Evolutionary conservation across 2,888 invertebrate species (phyloP).

Genomic region (Lissonota sp.): DNA sequence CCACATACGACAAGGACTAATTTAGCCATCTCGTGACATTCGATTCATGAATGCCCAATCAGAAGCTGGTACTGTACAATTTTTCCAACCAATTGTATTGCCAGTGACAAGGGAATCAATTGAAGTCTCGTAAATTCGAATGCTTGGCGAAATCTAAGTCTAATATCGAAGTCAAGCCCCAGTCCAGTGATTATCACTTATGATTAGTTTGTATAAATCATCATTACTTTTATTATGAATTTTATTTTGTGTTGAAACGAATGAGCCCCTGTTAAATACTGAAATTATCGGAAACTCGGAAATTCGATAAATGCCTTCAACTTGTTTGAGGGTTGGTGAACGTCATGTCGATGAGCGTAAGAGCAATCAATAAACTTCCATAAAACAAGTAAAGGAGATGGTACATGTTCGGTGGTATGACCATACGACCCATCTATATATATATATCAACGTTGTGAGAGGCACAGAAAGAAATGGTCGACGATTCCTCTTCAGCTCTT

Average conservation of each 20-base stretch:
- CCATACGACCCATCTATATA: neutral
- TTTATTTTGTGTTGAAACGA: constrained; percentile 9
- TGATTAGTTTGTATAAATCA: too few species aligned
- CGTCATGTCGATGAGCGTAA: constrained; percentile 10
- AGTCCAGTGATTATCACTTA: too few species aligned
- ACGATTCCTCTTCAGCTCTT: constrained; percentile 23
- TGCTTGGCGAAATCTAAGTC: too few species aligned
- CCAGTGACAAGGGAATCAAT: too few species aligned
- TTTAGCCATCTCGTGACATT: too few species aligned
- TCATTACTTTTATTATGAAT: too few species aligned
- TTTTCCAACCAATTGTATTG: too few species aligned
- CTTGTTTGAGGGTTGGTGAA: neutral
- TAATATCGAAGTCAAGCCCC: too few species aligned
- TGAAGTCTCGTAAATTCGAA: too few species aligned
- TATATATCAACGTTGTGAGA: neutral
- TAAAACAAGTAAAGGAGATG: neutral
- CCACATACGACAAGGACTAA: too few species aligned
- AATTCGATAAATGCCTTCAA: constrained; percentile 14
- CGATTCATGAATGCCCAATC: too few species aligned
- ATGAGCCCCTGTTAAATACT: constrained; percentile 12
- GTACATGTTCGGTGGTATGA: constrained; percentile 7
- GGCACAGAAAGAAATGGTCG: constrained; percentile 26
- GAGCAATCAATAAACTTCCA: constrained; percentile 26
- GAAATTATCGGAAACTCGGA: neutral
- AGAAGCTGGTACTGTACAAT: too few species aligned